Evolutionary conservation across 2,113 vertebrate species (phyloP).

Genomic region (Hypanus sabinus): DNA sequence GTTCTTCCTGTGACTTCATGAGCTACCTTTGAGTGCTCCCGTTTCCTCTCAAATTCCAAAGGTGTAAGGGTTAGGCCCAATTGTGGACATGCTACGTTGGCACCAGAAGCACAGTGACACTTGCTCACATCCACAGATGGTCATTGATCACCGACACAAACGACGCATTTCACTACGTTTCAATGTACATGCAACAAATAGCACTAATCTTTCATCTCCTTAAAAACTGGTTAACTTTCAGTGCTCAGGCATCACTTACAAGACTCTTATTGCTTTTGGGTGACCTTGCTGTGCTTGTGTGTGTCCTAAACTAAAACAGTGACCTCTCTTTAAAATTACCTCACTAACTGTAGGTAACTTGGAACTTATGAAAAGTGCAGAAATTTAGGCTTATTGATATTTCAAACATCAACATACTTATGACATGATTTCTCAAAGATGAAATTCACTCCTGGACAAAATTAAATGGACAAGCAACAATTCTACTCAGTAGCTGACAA

Average conservation of each 20-base stretch:
- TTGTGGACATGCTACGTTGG: too few species aligned
- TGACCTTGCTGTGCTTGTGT: not conserved
- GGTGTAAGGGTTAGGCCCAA: too few species aligned
- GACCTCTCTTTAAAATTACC: not conserved
- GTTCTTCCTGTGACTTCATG: too few species aligned
- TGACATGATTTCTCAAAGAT: not conserved
- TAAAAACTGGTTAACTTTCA: not conserved
- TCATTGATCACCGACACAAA: too few species aligned
- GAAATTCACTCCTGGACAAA: not conserved
- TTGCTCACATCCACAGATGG: too few species aligned
- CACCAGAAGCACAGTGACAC: too few species aligned
- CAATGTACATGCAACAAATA: too few species aligned
- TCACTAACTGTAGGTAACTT: not conserved
- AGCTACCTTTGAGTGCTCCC: too few species aligned
- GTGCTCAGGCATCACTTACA: not conserved
- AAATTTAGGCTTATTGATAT: not conserved
- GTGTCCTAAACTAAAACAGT: not conserved
- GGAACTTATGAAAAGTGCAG: not conserved
- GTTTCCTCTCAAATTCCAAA: too few species aligned
- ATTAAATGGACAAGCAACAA: not conserved
- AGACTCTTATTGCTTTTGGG: not conserved
- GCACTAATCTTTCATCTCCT: too few species aligned
- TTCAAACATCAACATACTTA: not conserved
- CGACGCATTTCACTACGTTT: too few species aligned
- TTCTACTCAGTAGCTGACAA: not conserved